A percentile compares a stretch with the other conserved stretches of the same genome.
phyloP scores from a whole-genome alignment of 2,797 vertebrate species.

The Hozukius guyotensis region DNA sequence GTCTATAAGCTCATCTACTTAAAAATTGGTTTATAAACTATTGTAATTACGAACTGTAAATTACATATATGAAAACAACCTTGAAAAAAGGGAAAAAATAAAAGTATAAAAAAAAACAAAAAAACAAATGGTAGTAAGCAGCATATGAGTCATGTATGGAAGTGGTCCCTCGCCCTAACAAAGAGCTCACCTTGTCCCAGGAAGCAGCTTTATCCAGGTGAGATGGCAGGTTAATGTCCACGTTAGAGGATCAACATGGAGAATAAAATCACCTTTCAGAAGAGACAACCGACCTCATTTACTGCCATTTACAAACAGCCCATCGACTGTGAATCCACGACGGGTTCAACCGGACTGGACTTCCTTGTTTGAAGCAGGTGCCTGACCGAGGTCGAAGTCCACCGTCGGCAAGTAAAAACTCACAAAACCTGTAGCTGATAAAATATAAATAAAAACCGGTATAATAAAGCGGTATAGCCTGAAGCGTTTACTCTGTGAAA shows the following conservation, averaged over 20 bases:
- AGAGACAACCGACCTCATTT: not conserved
- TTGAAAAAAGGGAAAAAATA: too few relatives aligned
- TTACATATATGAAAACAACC: too few relatives aligned
- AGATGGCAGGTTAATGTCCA: not conserved
- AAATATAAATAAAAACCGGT: not conserved
- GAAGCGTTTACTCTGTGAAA: not conserved
- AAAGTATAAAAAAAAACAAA: too few relatives aligned
- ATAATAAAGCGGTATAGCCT: accelerated
- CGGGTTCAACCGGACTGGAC: slow-evolving; percentile 27
- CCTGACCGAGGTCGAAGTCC: slow-evolving; percentile 64
- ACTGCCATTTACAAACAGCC: slow-evolving; percentile 4
- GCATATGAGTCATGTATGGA: too few relatives aligned
- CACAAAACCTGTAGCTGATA: not conserved
- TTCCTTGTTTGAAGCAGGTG: slow-evolving; percentile 74
- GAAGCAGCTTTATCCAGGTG: slow-evolving; percentile 48
- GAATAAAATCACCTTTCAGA: slow-evolving; percentile 7
- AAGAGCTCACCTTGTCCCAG: slow-evolving; percentile 59
- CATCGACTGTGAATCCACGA: not conserved
- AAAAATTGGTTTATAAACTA: too few relatives aligned
- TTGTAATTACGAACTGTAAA: too few relatives aligned
- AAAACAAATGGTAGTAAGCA: too few relatives aligned
- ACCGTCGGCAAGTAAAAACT: not conserved
- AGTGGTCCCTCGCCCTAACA: not conserved
- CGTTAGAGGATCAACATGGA: slow-evolving; percentile 22
- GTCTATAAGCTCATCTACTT: too few relatives aligned